Conservation (phyloP, 2,888 invertebrate genomes). For the Ectemnius lituratus region DNA sequence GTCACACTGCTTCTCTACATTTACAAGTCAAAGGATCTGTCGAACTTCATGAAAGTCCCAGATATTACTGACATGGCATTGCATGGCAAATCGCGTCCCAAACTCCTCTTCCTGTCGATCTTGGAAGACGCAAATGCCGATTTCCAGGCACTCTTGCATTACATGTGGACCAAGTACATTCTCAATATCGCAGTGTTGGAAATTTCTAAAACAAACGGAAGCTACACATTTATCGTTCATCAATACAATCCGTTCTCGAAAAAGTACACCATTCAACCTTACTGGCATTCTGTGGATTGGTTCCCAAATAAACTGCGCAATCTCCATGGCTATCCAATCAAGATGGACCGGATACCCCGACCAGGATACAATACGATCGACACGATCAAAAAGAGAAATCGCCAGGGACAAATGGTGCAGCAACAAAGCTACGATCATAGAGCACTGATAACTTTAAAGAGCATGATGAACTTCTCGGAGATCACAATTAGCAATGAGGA, state of each 20-base stretch:
- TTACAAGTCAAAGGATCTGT: background rate
- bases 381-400: slow-evolving; percentile 6
- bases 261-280: background rate
- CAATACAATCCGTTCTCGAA: slow-evolving; percentile 35
- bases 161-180: slow-evolving; percentile 18
- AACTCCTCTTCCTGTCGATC: slow-evolving; percentile 6
- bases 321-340: slow-evolving; percentile 49
- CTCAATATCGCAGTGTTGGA: slow-evolving; percentile 31
- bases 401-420: background rate
- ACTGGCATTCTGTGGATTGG: background rate
- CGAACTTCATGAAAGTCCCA: background rate
- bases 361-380: slow-evolving; percentile 26
- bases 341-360: slow-evolving; percentile 2
- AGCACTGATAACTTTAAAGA: slow-evolving; percentile 12
- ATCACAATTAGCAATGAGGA: fast-evolving
- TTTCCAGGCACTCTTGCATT: slow-evolving; percentile 8
- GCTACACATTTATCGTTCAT: background rate
- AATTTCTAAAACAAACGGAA: background rate
- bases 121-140: slow-evolving; percentile 1
- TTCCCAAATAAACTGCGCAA: slow-evolving; percentile 52
- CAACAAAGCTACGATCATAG: slow-evolving; percentile 26
- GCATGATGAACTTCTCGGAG: slow-evolving; percentile 49
- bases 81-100: background rate
- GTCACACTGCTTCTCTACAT: slow-evolving; percentile 13
- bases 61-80: background rate